A percentile compares a stretch with the other conserved stretches of the same genome.
These are phyloP conservation scores for Rafetus swinhoei DNA, from an alignment of 2,113 vertebrate species.

Conservation along the genomic window DNA sequence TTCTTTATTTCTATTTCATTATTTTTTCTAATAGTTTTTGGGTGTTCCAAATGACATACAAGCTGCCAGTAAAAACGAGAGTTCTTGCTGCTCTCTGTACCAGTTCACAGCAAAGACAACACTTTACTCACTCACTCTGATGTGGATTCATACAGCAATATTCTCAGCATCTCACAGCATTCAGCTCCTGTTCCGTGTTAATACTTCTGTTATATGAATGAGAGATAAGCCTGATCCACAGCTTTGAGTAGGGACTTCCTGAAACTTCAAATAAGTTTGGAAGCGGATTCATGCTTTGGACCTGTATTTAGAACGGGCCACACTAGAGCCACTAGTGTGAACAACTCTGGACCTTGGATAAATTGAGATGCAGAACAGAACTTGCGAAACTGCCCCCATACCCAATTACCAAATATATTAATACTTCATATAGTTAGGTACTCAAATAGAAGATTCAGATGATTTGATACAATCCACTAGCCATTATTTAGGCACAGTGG, in stretches of 20 bases:
- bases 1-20: not conserved
- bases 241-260: not conserved
- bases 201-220: not conserved
- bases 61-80: not conserved
- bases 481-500: not conserved
- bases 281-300: not conserved
- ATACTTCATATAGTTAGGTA: not conserved
- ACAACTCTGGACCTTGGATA: not conserved
- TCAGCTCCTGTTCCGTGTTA: not conserved
- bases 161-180: not conserved
- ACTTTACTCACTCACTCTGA: not conserved
- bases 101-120: not conserved
- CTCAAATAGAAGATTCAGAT: not conserved
- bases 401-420: not conserved
- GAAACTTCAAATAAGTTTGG: not conserved
- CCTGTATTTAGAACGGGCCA: not conserved
- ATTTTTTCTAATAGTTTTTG: not conserved
- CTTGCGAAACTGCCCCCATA: not conserved
- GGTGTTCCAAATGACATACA: not conserved
- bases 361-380: not conserved
- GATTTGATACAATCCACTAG: not conserved
- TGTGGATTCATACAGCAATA: not conserved
- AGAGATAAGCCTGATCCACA: not conserved
- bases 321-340: not conserved
- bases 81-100: not conserved